These are phyloP conservation scores for Osmerus mordax DNA, from an alignment of 2,113 vertebrate species.

Conservation along the genomic window DNA sequence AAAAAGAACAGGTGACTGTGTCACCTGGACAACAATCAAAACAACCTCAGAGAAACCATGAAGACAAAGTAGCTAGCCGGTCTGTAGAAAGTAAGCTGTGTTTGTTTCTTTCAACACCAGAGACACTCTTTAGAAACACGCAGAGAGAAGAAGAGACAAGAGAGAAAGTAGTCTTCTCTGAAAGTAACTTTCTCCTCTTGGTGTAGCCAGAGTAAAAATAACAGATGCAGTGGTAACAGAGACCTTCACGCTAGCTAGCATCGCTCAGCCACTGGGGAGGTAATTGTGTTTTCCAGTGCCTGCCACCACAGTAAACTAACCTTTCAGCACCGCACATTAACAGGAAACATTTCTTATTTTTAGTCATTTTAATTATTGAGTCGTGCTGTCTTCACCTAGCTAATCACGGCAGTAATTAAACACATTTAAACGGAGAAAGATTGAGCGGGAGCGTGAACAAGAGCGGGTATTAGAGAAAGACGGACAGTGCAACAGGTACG, in stretches of 20 bases:
- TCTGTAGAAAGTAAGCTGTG: too few relatives aligned
- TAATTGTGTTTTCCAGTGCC: constrained; percentile 19
- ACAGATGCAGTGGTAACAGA: background rate
- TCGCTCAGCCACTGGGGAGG: background rate
- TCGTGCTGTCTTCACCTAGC: background rate
- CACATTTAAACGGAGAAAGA: background rate
- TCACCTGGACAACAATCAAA: too few relatives aligned
- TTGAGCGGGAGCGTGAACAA: background rate
- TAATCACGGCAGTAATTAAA: constrained; percentile 5
- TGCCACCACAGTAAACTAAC: constrained; percentile 6
- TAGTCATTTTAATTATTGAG: constrained; percentile 10
- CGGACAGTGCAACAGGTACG: too few relatives aligned
- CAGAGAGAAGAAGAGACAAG: too few relatives aligned
- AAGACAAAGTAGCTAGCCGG: too few relatives aligned
- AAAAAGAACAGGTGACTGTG: too few relatives aligned
- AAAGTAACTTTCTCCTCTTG: too few relatives aligned
- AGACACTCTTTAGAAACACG: too few relatives aligned
- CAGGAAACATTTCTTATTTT: constrained; percentile 10
- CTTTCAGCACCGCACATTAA: constrained; percentile 7
- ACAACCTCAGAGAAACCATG: too few relatives aligned
- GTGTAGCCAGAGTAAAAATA: too few relatives aligned
- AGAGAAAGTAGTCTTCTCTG: too few relatives aligned
- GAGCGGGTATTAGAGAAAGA: background rate
- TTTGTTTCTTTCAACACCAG: too few relatives aligned
- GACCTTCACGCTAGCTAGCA: background rate